Evolutionary conservation across 2,113 vertebrate genomes (phyloP).

Genomic region (Verasper variegatus): DNA sequence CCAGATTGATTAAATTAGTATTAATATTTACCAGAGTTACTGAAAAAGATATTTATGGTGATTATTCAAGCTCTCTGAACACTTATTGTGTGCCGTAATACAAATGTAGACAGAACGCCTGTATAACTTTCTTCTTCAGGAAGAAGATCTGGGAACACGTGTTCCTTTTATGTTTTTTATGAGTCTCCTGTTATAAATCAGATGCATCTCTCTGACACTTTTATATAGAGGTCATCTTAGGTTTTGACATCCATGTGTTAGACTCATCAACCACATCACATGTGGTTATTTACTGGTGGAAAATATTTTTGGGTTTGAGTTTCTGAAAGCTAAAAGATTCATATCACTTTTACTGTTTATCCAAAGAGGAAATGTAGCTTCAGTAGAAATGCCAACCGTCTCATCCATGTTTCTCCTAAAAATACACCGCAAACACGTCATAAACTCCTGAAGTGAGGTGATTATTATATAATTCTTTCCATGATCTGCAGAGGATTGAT

Average conservation of each 20-base stretch:
- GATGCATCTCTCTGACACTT: conserved; percentile 20
- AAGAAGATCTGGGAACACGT: conserved; percentile 2
- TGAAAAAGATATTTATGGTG: neutral
- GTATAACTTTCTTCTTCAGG: neutral
- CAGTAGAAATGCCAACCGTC: neutral
- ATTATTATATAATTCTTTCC: conserved; percentile 74
- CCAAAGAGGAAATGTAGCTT: conserved; percentile 23
- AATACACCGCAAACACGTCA: conserved; percentile 23
- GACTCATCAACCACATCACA: conserved; percentile 27
- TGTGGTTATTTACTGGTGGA: conserved; percentile 36
- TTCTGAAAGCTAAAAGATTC: conserved; percentile 12
- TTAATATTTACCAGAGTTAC: neutral
- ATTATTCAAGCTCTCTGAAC: neutral
- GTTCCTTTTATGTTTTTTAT: conserved; percentile 17
- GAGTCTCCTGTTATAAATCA: conserved; percentile 22
- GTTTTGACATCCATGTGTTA: conserved; percentile 33
- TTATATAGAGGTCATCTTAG: conserved; percentile 29
- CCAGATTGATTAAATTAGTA: neutral
- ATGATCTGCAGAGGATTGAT: conserved; percentile 15
- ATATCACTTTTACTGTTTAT: conserved; percentile 8
- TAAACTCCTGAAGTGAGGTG: conserved; percentile 41
- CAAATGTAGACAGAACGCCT: neutral
- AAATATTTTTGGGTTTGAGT: conserved; percentile 10
- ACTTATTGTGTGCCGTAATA: neutral
- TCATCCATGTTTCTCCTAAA: neutral